phyloP scores from a whole-genome alignment of 2,797 vertebrate species.

The Enteromius paludinosus region DNA sequence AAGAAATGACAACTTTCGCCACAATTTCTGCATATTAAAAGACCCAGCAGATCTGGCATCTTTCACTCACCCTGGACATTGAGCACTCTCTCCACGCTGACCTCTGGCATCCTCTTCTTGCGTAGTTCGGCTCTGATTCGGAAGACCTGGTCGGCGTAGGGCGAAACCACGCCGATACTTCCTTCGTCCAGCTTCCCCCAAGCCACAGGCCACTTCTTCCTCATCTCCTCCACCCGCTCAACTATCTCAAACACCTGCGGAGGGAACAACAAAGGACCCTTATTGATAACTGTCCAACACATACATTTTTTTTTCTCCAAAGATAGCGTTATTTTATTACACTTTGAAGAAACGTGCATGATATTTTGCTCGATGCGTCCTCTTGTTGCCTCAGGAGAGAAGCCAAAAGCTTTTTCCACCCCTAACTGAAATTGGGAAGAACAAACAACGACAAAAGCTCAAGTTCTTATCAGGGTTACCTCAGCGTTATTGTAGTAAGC shows the following conservation, averaged over 20 bases:
- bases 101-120: conserved; percentile 95
- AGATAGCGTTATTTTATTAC: no score
- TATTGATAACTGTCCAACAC: background rate
- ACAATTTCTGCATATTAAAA: background rate
- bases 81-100: conserved; percentile 97
- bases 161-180: conserved; percentile 97
- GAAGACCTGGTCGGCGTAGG: conserved; percentile 97
- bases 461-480: conserved; percentile 72
- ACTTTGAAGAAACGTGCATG: no score
- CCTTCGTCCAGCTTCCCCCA: conserved; percentile 98
- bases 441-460: background rate
- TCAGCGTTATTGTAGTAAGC: conserved; percentile 99
- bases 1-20: background rate
- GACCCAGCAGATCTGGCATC: background rate
- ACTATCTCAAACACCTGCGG: conserved; percentile 98
- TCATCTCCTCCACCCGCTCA: conserved; percentile 95
- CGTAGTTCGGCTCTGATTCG: conserved; percentile 95
- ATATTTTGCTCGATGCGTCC: no score
- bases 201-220: conserved; percentile 96
- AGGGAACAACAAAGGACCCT: background rate
- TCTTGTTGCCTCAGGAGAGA: no score
- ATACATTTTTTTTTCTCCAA: no score
- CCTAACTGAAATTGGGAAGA: background rate
- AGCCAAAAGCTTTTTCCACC: no score
- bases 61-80: conserved; percentile 94